A percentile compares a stretch with the other conserved stretches of the same genome.
Evolutionary conservation across 2,888 invertebrate genomes (phyloP).

Genomic region (Anorthoa munda): DNA sequence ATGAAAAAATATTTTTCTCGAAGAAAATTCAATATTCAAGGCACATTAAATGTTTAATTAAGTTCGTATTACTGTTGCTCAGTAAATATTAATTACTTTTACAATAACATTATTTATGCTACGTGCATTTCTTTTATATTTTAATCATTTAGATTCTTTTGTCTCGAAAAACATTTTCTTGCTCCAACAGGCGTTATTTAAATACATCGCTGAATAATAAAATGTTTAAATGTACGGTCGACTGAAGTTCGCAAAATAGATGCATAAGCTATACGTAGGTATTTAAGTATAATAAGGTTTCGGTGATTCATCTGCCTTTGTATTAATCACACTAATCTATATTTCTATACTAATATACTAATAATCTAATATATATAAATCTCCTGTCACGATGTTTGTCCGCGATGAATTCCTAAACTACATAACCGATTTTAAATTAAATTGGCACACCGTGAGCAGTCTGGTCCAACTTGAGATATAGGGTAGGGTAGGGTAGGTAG

Average conservation of each 20-base stretch:
- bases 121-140: not conserved
- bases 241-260: not conserved
- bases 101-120: not conserved
- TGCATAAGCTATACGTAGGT: not conserved
- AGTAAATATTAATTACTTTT: conserved; percentile 1
- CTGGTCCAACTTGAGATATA: too few relatives aligned
- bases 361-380: too few relatives aligned
- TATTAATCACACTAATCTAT: too few relatives aligned
- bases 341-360: too few relatives aligned
- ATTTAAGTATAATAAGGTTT: not conserved
- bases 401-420: too few relatives aligned
- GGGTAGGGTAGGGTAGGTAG: too few relatives aligned
- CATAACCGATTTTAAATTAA: too few relatives aligned
- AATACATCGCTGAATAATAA: not conserved
- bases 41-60: not conserved
- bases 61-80: too few relatives aligned
- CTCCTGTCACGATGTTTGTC: too few relatives aligned
- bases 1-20: not conserved
- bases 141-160: conserved; percentile 6
- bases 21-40: not conserved
- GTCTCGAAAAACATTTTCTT: not conserved
- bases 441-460: too few relatives aligned
- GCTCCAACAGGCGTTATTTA: not conserved
- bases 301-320: conserved; percentile 7
- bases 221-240: not conserved